Base-by-base conservation (phyloP, 2,888 invertebrate species). In the Drosophila recens region DNA sequence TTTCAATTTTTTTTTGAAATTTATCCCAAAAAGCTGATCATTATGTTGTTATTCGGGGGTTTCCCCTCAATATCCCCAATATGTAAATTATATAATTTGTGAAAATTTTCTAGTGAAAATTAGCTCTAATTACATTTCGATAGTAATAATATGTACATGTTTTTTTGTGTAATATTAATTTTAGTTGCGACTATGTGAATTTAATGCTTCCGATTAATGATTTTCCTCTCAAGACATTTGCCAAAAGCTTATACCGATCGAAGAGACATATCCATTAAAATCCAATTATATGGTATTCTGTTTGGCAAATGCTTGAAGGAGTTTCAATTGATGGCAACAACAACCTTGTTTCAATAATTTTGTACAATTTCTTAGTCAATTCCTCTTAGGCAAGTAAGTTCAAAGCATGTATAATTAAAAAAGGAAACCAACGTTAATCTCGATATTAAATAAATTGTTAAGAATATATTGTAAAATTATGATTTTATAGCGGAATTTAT, bases 1-100 rank as follows among this genome's bases (percentile, higher is more conserved):
- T 27, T 59, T 30, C 8, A 8, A 1, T 30, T 30, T 30, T 30
- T 30, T 27, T 30, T 73, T 46, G n/a, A 15, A 53, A 10, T 3
- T 11, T 15, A 53, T 27, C 27, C 23, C 13, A 52, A 23, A 43
- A 13, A 63, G 83, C 86, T 86, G 83, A 76, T 74, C 36, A 75
- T 58, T 75, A 65, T 85, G 89, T 82, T 89, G 89, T 89, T 88
- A 87, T 76, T 89, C 88, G 89, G 89, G 88, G 89, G 89, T 75
- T 73, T 33, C 45, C 42, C 33, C 48, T 11, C 20, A 59, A 67
- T 23, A 63, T 43, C 43, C 45, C 42, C 43, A 27, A 27, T 27
- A 61, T 86, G 79, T 86, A 79, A 59, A 86, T 77, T 82, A 65
- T 72, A 49, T 66, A 36, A 33, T 58, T 48, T 46, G 46, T 58